phyloP scores from a whole-genome alignment of 2,113 vertebrate species.

The Aepyceros melampus region DNA sequence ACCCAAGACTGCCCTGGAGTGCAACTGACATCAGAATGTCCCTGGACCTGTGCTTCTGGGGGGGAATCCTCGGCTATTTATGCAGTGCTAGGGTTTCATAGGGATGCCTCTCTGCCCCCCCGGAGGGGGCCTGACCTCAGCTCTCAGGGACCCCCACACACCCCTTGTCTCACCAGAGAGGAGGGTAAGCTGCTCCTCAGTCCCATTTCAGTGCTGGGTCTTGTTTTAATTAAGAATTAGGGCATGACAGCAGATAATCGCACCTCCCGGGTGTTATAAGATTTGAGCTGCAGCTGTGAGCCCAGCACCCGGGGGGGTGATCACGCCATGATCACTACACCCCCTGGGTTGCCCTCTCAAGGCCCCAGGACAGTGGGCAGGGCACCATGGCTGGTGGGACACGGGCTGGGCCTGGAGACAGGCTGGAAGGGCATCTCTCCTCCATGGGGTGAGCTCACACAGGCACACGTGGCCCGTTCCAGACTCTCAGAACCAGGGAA shows the following conservation, averaged over 20 bases:
- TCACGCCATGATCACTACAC: conserved; percentile 61
- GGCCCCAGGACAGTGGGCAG: neutral
- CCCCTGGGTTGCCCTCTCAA: neutral
- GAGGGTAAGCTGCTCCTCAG: conserved; percentile 65
- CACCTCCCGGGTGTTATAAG: conserved; percentile 67
- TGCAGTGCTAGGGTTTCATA: neutral
- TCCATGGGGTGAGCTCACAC: neutral
- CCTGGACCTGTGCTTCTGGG: neutral
- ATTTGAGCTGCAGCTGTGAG: conserved; percentile 70
- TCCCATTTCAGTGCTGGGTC: conserved; percentile 60
- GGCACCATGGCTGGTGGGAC: neutral
- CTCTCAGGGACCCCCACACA: conserved; percentile 8
- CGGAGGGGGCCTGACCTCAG: conserved; percentile 18
- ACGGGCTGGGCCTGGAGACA: rapidly evolving
- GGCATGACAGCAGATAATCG: conserved; percentile 75
- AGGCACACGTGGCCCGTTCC: rapidly evolving
- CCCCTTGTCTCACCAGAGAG: conserved; percentile 52
- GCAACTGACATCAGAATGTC: neutral
- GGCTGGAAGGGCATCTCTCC: neutral
- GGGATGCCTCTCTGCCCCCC: neutral
- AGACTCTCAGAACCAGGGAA: neutral
- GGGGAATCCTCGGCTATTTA: neutral
- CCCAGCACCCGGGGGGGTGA: conserved; percentile 50
- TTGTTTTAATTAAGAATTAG: conserved; percentile 82
- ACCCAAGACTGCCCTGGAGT: neutral